A percentile compares a stretch with the other conserved stretches of the same genome.
Evolutionary conservation across 2,113 vertebrate species (phyloP).

Genomic region (Brachypteracias leptosomus): DNA sequence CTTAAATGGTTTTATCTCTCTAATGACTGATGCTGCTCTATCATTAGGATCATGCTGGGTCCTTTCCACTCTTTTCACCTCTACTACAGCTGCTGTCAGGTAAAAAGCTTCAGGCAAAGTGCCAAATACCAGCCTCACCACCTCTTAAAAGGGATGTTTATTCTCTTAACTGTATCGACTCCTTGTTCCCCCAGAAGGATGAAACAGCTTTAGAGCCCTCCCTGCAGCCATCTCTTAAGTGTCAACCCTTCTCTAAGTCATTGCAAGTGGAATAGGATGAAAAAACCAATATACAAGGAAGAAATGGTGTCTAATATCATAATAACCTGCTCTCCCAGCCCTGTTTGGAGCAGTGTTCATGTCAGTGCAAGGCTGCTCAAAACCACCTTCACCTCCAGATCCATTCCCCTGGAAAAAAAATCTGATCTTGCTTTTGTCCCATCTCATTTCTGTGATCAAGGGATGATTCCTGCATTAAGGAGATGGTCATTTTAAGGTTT

Average conservation of each 20-base stretch:
- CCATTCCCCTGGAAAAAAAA: not conserved
- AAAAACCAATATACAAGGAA: accelerated
- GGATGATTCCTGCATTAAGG: not conserved
- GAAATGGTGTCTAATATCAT: not conserved
- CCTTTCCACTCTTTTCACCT: not conserved
- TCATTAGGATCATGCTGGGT: not conserved
- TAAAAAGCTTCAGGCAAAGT: not conserved
- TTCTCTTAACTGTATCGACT: not conserved
- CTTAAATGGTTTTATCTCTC: not conserved
- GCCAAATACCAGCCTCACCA: not conserved
- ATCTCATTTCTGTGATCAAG: not conserved
- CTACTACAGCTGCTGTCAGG: not conserved
- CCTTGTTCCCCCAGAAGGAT: not conserved
- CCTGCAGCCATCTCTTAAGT: not conserved
- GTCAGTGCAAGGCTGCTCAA: too few relatives aligned
- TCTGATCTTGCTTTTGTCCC: not conserved
- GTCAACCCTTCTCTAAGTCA: not conserved
- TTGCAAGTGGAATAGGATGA: not conserved
- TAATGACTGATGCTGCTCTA: not conserved
- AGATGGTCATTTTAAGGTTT: not conserved
- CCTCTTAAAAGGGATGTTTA: not conserved
- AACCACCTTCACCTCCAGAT: not conserved
- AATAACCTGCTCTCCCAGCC: not conserved
- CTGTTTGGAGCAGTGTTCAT: too few relatives aligned
- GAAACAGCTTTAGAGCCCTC: not conserved